Conservation (phyloP, 1,140 invertebrate species). For the Myzus persicae region DNA sequence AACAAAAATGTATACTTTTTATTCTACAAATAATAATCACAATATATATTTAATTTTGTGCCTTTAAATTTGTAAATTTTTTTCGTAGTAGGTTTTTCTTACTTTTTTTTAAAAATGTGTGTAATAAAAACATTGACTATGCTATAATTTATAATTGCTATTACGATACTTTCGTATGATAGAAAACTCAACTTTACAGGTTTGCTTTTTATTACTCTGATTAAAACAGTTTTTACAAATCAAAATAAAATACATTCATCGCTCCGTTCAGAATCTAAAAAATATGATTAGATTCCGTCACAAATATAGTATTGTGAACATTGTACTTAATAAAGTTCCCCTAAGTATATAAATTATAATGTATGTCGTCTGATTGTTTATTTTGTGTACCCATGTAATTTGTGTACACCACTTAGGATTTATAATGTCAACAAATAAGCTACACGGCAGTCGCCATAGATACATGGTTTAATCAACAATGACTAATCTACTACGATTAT, state of each 20-base stretch:
- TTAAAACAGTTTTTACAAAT: not conserved
- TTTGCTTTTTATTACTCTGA: not conserved
- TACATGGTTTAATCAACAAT: slow-evolving; percentile 33
- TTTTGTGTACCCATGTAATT: not conserved
- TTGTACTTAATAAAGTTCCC: not conserved
- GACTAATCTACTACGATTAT: not conserved
- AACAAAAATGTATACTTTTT: not conserved
- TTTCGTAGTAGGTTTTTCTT: not conserved
- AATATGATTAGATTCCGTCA: not conserved
- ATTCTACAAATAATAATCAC: not conserved
- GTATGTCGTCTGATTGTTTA: not conserved
- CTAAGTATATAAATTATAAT: not conserved
- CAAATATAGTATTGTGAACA: not conserved
- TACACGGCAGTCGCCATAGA: slow-evolving; percentile 16
- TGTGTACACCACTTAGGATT: not conserved
- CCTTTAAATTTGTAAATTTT: not conserved
- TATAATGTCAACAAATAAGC: not conserved
- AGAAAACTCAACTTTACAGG: not conserved
- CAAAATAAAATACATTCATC: no score
- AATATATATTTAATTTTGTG: no score
- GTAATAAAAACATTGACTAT: not conserved
- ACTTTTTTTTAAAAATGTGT: not conserved
- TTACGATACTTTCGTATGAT: not conserved
- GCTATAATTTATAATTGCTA: not conserved
- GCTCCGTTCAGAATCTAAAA: no score